A percentile compares a stretch with the other conserved stretches of the same genome.
phyloP scores from a whole-genome alignment of 2,888 invertebrate species.

The Epinotia bilunana region DNA sequence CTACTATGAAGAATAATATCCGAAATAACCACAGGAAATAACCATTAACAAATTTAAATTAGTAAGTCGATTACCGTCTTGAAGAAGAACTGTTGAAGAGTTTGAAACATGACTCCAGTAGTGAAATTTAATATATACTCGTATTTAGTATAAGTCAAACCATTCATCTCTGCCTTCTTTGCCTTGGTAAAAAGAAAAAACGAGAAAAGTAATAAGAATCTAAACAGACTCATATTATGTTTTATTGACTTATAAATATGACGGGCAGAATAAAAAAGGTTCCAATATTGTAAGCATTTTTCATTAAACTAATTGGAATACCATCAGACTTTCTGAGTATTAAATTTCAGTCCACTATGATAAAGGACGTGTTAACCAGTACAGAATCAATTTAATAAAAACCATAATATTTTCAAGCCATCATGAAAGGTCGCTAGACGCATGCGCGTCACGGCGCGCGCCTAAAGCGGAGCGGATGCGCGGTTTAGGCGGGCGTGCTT shows the following conservation, averaged over 20 bases:
- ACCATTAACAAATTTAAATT: neutral
- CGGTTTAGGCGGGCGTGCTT: constrained; percentile 69
- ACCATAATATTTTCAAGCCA: constrained; percentile 22
- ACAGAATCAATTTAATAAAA: neutral
- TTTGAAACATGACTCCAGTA: too few species aligned
- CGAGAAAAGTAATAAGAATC: too few species aligned
- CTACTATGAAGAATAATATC: neutral
- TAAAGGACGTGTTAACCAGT: neutral
- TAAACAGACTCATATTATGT: too few species aligned
- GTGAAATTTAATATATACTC: too few species aligned
- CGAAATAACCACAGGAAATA: neutral
- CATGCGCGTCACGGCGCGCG: constrained; percentile 57
- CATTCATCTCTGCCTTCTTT: too few species aligned
- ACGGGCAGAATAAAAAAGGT: too few species aligned
- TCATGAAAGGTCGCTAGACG: constrained; percentile 47
- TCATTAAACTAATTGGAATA: neutral
- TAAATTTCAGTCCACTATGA: neutral
- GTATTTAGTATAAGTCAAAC: too few species aligned
- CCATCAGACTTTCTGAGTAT: too few species aligned
- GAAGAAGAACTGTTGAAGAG: too few species aligned
- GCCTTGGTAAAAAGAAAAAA: too few species aligned
- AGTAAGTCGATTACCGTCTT: too few species aligned
- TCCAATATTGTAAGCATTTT: neutral
- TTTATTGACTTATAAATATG: too few species aligned
- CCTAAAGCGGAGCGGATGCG: constrained; percentile 77